Evolutionary conservation across 1,140 invertebrate species (phyloP).

Genomic region (Tyrophagus putrescentiae): DNA sequence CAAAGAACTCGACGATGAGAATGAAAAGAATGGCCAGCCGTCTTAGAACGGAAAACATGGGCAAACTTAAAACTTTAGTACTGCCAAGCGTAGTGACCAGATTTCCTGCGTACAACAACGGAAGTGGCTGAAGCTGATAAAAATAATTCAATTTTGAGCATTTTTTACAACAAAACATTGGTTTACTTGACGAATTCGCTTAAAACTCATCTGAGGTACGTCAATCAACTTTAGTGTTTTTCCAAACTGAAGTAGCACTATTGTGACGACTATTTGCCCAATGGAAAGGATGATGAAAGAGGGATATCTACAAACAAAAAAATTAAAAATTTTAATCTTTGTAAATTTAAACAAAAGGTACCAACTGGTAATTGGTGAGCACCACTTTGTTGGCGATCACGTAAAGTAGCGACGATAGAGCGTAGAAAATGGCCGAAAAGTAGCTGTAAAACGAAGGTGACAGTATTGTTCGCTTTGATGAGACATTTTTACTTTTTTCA

Average conservation of each 20-base stretch:
- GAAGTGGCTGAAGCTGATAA: constrained; percentile 72
- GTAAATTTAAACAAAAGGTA: too few relatives aligned
- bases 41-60: constrained; percentile 93
- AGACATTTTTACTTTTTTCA: too few relatives aligned
- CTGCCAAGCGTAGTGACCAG: constrained; percentile 92
- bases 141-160: too few relatives aligned
- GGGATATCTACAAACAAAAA: constrained; percentile 70
- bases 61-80: constrained; percentile 81
- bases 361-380: constrained; percentile 54
- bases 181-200: constrained; percentile 33
- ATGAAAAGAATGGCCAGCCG: constrained; percentile 96
- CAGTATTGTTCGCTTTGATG: too few relatives aligned
- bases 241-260: constrained; percentile 58
- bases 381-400: constrained; percentile 92
- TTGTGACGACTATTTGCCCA: constrained; percentile 74
- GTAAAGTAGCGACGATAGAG: constrained; percentile 74
- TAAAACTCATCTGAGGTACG: constrained; percentile 45
- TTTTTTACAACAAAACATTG: constrained; percentile 1
- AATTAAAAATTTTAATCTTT: too few relatives aligned
- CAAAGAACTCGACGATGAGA: constrained; percentile 79
- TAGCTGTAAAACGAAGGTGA: constrained; percentile 22
- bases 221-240: constrained; percentile 55
- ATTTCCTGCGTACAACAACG: constrained; percentile 83
- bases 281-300: constrained; percentile 79
- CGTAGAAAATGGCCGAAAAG: constrained; percentile 64